Percentiles rank a stretch among this genome's conserved stretches.
Conservation (phyloP, 2,797 vertebrate genomes). For the Sorex maritimensis region DNA sequence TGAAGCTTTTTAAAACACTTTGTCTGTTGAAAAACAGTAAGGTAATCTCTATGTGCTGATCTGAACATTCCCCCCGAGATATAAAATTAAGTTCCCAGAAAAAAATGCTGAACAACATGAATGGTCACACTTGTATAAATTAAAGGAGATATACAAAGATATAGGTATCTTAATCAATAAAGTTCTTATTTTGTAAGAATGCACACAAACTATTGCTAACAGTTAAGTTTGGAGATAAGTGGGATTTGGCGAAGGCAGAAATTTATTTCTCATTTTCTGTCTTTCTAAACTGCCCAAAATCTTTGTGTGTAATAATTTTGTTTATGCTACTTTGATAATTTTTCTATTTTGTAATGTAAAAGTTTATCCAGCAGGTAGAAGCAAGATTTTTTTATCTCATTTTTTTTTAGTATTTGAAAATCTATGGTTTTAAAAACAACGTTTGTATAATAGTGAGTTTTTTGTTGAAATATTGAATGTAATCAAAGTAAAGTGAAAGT, state of each 20-base stretch:
- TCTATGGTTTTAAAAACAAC: slow-evolving; percentile 29
- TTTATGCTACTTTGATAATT: slow-evolving; percentile 3
- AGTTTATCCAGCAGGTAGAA: background rate
- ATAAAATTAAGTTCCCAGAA: slow-evolving; percentile 46
- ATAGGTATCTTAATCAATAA: background rate
- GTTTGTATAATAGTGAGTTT: background rate
- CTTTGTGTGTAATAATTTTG: slow-evolving; percentile 35
- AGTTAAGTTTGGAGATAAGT: slow-evolving; percentile 42
- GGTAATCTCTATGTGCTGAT: too few species aligned
- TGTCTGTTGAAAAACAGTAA: too few species aligned
- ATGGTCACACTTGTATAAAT: background rate
- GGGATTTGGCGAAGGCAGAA: background rate
- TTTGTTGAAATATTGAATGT: too few species aligned
- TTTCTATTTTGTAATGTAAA: background rate
- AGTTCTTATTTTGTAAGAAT: slow-evolving; percentile 38
- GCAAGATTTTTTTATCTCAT: background rate
- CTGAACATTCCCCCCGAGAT: background rate
- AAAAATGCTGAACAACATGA: background rate
- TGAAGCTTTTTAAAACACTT: background rate
- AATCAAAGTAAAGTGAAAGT: too few species aligned
- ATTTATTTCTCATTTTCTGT: background rate
- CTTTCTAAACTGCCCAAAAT: slow-evolving; percentile 3
- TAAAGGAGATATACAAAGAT: background rate
- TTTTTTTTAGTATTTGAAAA: slow-evolving; percentile 56
- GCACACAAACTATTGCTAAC: background rate